Percentiles rank a stretch among this genome's conserved stretches.
phyloP scores from a whole-genome alignment of 1,140 invertebrate genomes.

The Daktulosphaira vitifoliae region DNA sequence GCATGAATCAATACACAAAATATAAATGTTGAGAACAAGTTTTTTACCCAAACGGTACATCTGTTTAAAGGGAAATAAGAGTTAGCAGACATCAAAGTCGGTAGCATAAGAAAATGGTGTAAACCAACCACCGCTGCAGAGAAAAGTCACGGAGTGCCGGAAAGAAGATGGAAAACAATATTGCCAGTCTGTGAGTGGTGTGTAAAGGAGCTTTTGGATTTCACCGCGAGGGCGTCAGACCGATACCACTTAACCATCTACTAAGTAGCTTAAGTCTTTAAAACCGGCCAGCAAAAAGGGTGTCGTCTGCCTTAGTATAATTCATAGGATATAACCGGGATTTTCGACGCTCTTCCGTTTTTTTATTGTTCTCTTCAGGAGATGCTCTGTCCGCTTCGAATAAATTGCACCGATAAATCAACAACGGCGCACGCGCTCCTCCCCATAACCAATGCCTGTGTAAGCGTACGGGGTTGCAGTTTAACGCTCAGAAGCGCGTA shows the following conservation, averaged over 20 bases:
- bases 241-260: conserved; percentile 33
- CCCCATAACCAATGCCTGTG: too few species aligned
- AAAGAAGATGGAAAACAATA: conserved; percentile 23
- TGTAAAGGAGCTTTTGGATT: conserved; percentile 17
- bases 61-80: too few species aligned
- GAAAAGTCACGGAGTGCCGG: neutral
- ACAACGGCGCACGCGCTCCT: neutral
- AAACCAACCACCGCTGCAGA: too few species aligned
- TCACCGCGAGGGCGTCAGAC: conserved; percentile 28
- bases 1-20: too few species aligned
- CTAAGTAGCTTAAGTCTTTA: conserved; percentile 33
- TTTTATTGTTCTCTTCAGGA: conserved; percentile 27
- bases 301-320: conserved; percentile 25
- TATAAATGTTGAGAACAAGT: too few species aligned
- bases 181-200: neutral
- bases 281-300: conserved; percentile 12
- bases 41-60: too few species aligned
- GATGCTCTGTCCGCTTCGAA: neutral
- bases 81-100: too few species aligned
- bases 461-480: neutral
- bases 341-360: conserved; percentile 31
- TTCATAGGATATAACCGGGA: conserved; percentile 28
- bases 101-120: too few species aligned
- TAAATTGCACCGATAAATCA: conserved; percentile 30
- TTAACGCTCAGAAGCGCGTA: neutral